Percentiles rank a stretch among this genome's conserved stretches.
Evolutionary conservation across 1,140 invertebrate species (phyloP).

Genomic region (Musca domestica): DNA sequence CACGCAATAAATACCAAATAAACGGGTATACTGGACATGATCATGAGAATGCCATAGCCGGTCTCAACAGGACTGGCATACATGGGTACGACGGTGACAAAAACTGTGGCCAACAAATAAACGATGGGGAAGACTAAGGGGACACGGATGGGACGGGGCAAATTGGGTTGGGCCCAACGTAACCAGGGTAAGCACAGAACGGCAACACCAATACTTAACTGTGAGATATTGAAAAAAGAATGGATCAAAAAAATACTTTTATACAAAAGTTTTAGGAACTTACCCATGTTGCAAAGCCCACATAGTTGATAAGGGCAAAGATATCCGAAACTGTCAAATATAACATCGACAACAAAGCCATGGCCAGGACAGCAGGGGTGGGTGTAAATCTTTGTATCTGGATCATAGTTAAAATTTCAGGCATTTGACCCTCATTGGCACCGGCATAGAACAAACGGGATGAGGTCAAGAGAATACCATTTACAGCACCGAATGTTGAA

Average conservation of each 20-base stretch:
- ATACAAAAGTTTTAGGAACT: too few relatives aligned
- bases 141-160: constrained; percentile 92
- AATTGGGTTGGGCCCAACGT: constrained; percentile 83
- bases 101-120: constrained; percentile 87
- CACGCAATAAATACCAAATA: constrained; percentile 88
- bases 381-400: constrained; percentile 85
- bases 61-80: constrained; percentile 90
- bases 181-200: constrained; percentile 91
- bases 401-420: constrained; percentile 93
- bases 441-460: constrained; percentile 95
- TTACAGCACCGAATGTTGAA: constrained; percentile 97
- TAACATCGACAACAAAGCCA: constrained; percentile 87
- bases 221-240: too few relatives aligned
- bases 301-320: constrained; percentile 94
- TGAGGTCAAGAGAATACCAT: constrained; percentile 96
- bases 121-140: constrained; percentile 83
- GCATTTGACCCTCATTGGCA: constrained; percentile 95
- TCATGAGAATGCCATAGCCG: constrained; percentile 91
- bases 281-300: constrained; percentile 98
- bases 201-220: constrained; percentile 93
- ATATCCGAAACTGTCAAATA: constrained; percentile 94
- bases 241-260: too few relatives aligned
- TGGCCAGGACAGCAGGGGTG: constrained; percentile 89
- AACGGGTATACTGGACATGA: constrained; percentile 88
- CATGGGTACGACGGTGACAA: constrained; percentile 94